These are phyloP conservation scores for Cygnus atratus DNA, from an alignment of 2,113 vertebrate genomes.

Conservation along the genomic window DNA sequence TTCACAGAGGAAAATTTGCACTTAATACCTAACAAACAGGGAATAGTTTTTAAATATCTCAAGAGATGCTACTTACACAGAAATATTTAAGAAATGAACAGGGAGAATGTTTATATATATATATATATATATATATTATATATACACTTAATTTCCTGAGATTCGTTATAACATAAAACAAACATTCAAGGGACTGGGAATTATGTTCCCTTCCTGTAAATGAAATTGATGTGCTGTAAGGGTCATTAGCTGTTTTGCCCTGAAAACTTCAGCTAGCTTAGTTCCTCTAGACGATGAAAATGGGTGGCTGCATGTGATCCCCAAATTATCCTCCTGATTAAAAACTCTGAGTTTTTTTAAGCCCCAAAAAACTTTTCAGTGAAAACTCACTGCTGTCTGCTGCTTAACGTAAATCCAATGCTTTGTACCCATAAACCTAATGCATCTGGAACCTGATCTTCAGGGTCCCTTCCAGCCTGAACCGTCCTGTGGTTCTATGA, in stretches of 20 bases:
- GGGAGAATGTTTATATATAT: not conserved
- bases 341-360: not conserved
- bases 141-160: not conserved
- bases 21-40: not conserved
- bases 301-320: accelerated
- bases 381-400: not conserved
- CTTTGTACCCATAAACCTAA: not conserved
- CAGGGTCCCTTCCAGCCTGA: not conserved
- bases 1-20: not conserved
- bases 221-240: accelerated
- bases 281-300: not conserved
- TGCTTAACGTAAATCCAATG: accelerated
- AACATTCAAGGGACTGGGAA: not conserved
- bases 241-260: not conserved
- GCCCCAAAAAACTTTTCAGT: not conserved
- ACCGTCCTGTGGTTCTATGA: not conserved
- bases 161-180: not conserved
- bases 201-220: not conserved
- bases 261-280: not conserved
- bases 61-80: not conserved
- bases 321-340: not conserved
- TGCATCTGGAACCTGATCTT: not conserved
- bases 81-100: not conserved
- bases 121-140: not conserved
- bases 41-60: not conserved